These are phyloP conservation scores for Corapipo altera DNA, from an alignment of 2,113 vertebrate genomes.

Conservation along the genomic window DNA sequence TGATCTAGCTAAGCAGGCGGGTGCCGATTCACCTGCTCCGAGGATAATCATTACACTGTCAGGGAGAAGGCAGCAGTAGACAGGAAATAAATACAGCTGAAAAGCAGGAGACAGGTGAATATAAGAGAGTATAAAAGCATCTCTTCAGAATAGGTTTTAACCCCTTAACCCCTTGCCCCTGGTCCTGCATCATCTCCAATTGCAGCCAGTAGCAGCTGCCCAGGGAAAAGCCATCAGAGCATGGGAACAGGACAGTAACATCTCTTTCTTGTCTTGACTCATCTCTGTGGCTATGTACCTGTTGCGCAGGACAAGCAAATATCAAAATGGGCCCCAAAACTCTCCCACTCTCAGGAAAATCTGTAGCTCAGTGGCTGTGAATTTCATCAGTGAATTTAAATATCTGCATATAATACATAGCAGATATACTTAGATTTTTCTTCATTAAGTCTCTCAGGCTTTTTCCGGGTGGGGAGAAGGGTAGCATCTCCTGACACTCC, in stretches of 20 bases:
- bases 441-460: background rate
- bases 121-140: background rate
- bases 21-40: background rate
- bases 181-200: background rate
- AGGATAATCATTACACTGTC: background rate
- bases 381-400: background rate
- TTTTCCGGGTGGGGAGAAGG: rapidly evolving
- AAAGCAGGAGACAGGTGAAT: background rate
- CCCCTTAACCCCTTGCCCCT: background rate
- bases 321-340: background rate
- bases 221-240: background rate
- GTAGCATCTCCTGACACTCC: rapidly evolving
- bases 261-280: background rate
- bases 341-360: background rate
- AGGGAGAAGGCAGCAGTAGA: background rate
- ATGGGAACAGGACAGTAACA: background rate
- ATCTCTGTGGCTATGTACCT: background rate
- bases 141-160: background rate
- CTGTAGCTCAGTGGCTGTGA: background rate
- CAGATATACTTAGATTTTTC: background rate
- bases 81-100: background rate
- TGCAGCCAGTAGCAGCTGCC: background rate
- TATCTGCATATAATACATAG: background rate
- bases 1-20: background rate
- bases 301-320: background rate